Conservation (phyloP, 1,140 invertebrate genomes). For the Drosophila bocqueti region DNA sequence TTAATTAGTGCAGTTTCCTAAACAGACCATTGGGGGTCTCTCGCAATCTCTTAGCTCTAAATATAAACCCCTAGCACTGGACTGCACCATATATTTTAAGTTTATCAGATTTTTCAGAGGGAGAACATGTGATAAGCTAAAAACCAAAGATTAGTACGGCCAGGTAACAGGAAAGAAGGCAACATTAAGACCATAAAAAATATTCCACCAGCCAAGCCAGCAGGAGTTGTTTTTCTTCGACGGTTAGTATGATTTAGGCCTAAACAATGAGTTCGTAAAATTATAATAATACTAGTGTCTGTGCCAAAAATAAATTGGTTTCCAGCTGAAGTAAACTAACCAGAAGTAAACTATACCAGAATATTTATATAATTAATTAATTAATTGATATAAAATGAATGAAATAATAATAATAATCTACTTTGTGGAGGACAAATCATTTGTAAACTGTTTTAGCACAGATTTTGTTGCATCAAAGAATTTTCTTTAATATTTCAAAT, state of each 20-base stretch:
- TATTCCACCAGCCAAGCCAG: slow-evolving; percentile 15
- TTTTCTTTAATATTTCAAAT: too few species aligned
- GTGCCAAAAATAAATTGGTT: background rate
- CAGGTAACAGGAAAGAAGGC: slow-evolving; percentile 23
- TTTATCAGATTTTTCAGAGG: slow-evolving; percentile 48
- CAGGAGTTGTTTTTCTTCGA: slow-evolving; percentile 1
- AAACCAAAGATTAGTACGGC: slow-evolving; percentile 35
- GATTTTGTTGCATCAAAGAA: too few species aligned
- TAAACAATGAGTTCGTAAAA: background rate
- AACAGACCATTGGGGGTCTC: slow-evolving; percentile 24
- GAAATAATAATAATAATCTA: too few species aligned
- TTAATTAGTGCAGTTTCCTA: slow-evolving; percentile 43
- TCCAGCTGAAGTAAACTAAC: background rate
- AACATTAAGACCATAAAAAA: slow-evolving; percentile 36
- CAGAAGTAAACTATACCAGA: background rate
- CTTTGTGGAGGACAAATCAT: background rate
- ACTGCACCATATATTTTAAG: slow-evolving; percentile 34
- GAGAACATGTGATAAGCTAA: slow-evolving; percentile 48
- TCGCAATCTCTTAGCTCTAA: slow-evolving; percentile 34
- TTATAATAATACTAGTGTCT: background rate
- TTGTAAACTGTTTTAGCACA: too few species aligned
- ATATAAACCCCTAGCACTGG: slow-evolving; percentile 8
- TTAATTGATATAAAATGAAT: too few species aligned
- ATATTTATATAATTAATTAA: background rate
- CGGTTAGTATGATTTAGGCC: background rate